Evolutionary conservation across 2,113 vertebrate species (phyloP).

Genomic region (Ochotona curzoniae): DNA sequence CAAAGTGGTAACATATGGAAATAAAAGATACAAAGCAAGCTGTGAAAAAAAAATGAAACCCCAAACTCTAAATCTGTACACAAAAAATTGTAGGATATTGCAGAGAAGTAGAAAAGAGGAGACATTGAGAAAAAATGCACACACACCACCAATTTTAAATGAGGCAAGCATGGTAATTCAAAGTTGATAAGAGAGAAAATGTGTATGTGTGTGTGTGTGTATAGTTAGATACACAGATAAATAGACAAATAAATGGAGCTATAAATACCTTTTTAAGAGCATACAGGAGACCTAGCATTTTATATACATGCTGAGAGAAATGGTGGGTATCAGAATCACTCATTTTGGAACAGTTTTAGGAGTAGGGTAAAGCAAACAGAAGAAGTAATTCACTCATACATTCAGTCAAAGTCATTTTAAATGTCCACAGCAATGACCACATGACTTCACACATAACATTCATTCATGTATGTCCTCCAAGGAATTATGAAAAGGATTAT

Average conservation of each 20-base stretch:
- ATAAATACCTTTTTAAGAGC: not conserved
- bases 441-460: not conserved
- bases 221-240: not conserved
- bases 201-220: too few species aligned
- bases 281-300: not conserved
- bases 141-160: not conserved
- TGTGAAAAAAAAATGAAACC: conserved; percentile 3
- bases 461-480: too few species aligned
- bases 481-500: not conserved
- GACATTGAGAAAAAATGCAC: not conserved
- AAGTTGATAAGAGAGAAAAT: not conserved
- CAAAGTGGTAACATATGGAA: not conserved
- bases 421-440: not conserved
- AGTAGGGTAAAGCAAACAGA: not conserved
- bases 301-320: not conserved
- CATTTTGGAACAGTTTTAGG: not conserved
- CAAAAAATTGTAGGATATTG: not conserved
- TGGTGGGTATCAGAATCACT: not conserved
- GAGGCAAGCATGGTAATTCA: not conserved
- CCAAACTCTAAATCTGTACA: not conserved
- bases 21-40: not conserved
- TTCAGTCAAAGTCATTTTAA: not conserved
- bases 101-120: not conserved
- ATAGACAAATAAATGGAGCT: not conserved
- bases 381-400: not conserved